These are phyloP conservation scores for Psittacula echo DNA, from an alignment of 2,797 vertebrate species.

Conservation along the genomic window DNA sequence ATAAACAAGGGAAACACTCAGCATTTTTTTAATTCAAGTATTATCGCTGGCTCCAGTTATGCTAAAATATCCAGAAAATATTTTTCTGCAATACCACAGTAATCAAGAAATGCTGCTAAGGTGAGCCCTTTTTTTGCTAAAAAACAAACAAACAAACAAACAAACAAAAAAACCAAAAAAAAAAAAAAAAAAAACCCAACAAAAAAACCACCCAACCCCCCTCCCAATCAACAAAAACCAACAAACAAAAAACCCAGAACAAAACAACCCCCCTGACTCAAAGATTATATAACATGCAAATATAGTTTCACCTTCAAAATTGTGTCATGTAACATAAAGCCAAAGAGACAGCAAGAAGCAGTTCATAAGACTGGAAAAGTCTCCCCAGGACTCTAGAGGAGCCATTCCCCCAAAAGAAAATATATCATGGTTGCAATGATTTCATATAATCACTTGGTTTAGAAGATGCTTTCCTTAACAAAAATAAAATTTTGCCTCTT, in stretches of 20 bases:
- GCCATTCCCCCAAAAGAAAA: background rate
- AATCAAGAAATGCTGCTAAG: slow-evolving; percentile 7
- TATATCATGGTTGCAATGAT: background rate
- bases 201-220: too few relatives aligned
- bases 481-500: background rate
- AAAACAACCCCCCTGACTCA: background rate
- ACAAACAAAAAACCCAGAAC: background rate
- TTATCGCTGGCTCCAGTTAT: background rate
- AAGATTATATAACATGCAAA: slow-evolving; percentile 48
- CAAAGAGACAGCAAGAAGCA: background rate
- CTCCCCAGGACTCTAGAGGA: background rate
- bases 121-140: background rate
- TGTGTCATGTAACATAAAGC: background rate
- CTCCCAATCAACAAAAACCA: background rate
- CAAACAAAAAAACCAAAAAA: too few relatives aligned
- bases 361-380: background rate
- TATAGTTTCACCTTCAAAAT: slow-evolving; percentile 44
- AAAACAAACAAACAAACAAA: background rate
- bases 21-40: background rate
- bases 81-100: background rate
- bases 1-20: background rate
- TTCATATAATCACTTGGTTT: background rate
- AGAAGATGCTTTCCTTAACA: background rate
- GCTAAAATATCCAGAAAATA: background rate
- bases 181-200: too few relatives aligned